These are phyloP conservation scores for Xestia sexstrigata DNA, from an alignment of 2,888 invertebrate genomes.

Conservation along the genomic window DNA sequence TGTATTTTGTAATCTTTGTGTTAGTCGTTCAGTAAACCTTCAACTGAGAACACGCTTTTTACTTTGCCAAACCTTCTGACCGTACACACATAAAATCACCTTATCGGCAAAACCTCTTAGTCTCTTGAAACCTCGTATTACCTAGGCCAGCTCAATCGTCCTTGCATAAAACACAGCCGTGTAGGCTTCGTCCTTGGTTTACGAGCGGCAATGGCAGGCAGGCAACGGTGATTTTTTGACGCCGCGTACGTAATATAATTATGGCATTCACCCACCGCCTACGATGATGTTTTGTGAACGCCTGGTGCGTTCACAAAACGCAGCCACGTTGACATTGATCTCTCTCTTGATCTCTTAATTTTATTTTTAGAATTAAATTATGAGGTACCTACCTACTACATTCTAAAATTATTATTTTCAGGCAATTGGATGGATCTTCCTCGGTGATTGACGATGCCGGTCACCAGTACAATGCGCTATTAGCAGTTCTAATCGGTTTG, in stretches of 20 bases:
- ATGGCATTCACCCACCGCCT: neutral
- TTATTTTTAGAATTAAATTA: too few relatives aligned
- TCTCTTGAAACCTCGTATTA: too few relatives aligned
- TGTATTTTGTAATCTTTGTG: too few relatives aligned
- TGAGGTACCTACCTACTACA: neutral
- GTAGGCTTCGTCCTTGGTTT: neutral
- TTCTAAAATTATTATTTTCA: constrained; percentile 10
- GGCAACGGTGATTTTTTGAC: neutral
- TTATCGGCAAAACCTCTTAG: too few relatives aligned
- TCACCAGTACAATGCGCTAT: constrained; percentile 44
- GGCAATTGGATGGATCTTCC: constrained; percentile 10
- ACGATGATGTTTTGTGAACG: too few relatives aligned
- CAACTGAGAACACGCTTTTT: too few relatives aligned
- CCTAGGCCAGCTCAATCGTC: neutral
- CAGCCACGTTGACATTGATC: neutral
- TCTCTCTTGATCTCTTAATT: neutral
- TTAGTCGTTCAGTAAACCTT: too few relatives aligned
- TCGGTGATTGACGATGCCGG: constrained; percentile 11
- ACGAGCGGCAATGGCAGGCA: neutral
- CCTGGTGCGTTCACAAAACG: neutral
- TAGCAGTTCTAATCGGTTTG: constrained; percentile 36
- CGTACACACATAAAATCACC: too few relatives aligned
- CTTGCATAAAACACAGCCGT: neutral
- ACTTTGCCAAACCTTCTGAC: too few relatives aligned
- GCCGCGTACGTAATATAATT: neutral